Base-by-base conservation (phyloP, 2,113 vertebrate genomes). In the Lampris megalopsis region DNA sequence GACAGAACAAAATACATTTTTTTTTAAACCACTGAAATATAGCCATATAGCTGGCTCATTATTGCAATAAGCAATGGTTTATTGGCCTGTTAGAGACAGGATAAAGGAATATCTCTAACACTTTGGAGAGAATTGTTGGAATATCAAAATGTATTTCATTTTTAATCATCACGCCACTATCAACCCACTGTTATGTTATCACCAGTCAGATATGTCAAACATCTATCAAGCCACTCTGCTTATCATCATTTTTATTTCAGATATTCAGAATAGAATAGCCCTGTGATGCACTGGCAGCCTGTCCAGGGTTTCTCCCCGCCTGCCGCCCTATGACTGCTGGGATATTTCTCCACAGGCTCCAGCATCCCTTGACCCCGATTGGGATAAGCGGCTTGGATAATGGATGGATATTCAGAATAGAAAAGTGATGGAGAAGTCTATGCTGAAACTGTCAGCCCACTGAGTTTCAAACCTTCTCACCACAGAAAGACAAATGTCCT, bases 151-250 rank as follows among this genome's bases (percentile, higher is more conserved):
- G 38, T 58, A 3, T 73, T 72, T 70, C 7, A 41, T 49, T 63
- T 69, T 63, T 47, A 8, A 13, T 37, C 24, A 35, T 67, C 43
- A 38, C 9, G 77, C 57, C 52, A 45, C 40, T 68, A 24, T 60
- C 5, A 37, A 77, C 54, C 40, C 9, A 62, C 42, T 66, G 49
- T 63, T 76, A 45, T 70, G 58, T 52, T 52, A 70, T 56, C 56
- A 70, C 45, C 13, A 69, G 43, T 38, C 40, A 45, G 10, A 37
- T 59, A 36, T 65, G 45, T 13, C n/a, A 40, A 59, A 80, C 47
- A 72, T 43, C 70, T 59, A 53, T 60, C 61, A 62, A 57, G 50
- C 24, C 38, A 58, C 57, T 2, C 9, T 42, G 59, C 4, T 0
- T 45, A 58, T 54, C 62, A 47, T 50, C 13, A 35, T 4, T 54